Base-by-base conservation (phyloP, 2,113 vertebrate genomes). In the Centrocercus urophasianus region DNA sequence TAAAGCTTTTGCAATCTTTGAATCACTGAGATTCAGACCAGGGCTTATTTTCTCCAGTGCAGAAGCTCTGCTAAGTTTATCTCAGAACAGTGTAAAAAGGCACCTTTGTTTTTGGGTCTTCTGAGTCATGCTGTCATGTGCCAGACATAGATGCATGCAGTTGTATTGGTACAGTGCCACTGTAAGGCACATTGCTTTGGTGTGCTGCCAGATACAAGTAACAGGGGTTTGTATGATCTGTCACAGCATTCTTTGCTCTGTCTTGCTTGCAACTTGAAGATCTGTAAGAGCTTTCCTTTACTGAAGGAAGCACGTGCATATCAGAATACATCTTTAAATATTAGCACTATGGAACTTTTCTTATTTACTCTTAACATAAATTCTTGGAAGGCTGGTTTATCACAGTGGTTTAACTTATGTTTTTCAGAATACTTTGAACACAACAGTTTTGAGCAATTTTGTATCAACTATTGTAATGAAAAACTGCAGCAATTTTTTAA, bases 391-490 rank as follows among this genome's bases (percentile, higher is more conserved):
- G 54, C 16, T 89, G 32, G 10, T 65, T 90, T 86, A 63, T 86
- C 16, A 38, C 74, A 79, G 15, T 69, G 52, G 7, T 94, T 86
- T 94, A 43, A 73, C 24, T 88, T 92, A 91, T 97, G 32, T 92
- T 97, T 97, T 96, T 86, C 98, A 99, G 99, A 99, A 93, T 99
- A 99, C 96, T 99, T 99, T 97, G 99, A 99, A 93, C 99, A 99
- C 98, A 99, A 99, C 98, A 99, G 99, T 97, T 99, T 99, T 89
- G 99, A 99, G 97, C 99, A 99, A 74, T 99, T 99, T 97, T 99
- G 99, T 97, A 99, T 99, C 97, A 99, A 99, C 98, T 99, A 99
- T 97, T 99, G 99, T 96, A 99, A 99, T 95, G 99, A 99, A 98
- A 99, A 99, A 69, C 98, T 99, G 93, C 99, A 99, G 92, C 99